These are phyloP conservation scores for Platorchestia sp. DNA, from an alignment of 1,140 invertebrate species.

Conservation along the genomic window DNA sequence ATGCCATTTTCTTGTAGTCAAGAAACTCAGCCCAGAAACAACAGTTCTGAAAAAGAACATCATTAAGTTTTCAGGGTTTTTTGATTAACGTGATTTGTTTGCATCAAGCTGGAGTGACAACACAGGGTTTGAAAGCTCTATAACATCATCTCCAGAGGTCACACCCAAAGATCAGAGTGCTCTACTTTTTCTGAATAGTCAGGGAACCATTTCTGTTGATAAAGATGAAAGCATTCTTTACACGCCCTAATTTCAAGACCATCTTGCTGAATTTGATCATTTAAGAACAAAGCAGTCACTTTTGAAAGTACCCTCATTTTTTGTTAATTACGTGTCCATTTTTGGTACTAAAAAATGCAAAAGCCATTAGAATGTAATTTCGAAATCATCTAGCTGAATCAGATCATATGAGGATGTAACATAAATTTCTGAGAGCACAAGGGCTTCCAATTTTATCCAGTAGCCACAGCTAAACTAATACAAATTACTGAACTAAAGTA, in stretches of 20 bases:
- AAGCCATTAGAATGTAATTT: too few relatives aligned
- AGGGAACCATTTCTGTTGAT: too few relatives aligned
- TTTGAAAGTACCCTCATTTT: background rate
- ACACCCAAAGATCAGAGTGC: background rate
- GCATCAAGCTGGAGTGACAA: background rate
- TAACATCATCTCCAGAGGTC: background rate
- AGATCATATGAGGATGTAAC: background rate
- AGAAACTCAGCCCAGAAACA: background rate
- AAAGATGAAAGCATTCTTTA: too few relatives aligned
- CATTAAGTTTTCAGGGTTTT: too few relatives aligned
- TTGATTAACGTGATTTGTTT: too few relatives aligned
- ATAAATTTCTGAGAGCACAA: background rate
- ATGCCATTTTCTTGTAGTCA: background rate
- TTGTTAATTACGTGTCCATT: too few relatives aligned
- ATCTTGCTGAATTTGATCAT: background rate
- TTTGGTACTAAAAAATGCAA: too few relatives aligned
- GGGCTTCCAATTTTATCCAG: background rate
- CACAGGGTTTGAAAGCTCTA: background rate
- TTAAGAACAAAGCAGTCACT: background rate
- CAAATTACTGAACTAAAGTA: too few relatives aligned
- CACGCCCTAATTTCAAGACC: background rate
- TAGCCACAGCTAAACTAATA: background rate
- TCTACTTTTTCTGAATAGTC: background rate
- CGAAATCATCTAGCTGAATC: background rate
- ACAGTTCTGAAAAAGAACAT: background rate